Evolutionary conservation across 2,888 invertebrate species (phyloP).

Genomic region (Gerris lacustris): DNA sequence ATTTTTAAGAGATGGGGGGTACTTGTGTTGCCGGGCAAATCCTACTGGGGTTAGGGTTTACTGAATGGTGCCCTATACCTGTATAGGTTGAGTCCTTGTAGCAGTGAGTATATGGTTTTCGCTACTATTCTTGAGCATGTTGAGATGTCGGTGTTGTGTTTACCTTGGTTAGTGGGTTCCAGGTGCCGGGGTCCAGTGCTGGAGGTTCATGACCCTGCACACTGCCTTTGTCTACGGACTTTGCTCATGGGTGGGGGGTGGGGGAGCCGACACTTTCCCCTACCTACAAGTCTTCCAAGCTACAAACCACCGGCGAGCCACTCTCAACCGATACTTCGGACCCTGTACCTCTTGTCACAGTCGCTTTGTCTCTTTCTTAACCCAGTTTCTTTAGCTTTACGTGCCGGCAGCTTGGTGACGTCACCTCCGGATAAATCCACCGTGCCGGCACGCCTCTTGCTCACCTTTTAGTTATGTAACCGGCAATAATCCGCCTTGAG

Average conservation of each 20-base stretch:
- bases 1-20: no score
- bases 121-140: no score
- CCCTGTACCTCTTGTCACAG: not conserved
- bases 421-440: not conserved
- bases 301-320: not conserved
- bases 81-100: no score
- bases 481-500: not conserved
- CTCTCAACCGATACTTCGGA: not conserved
- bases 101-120: no score
- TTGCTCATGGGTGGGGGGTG: not conserved
- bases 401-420: not conserved
- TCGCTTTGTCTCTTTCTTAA: not conserved
- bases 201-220: not conserved
- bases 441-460: not conserved
- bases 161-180: not conserved
- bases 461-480: not conserved
- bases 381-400: not conserved
- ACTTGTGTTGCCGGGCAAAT: no score
- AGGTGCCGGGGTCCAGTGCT: not conserved
- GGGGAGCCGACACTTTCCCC: not conserved
- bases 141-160: no score
- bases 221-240: not conserved
- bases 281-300: not conserved
- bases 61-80: no score
- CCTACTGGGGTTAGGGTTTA: no score